phyloP scores from a whole-genome alignment of 2,113 vertebrate genomes.

The Boleophthalmus pectinirostris region DNA sequence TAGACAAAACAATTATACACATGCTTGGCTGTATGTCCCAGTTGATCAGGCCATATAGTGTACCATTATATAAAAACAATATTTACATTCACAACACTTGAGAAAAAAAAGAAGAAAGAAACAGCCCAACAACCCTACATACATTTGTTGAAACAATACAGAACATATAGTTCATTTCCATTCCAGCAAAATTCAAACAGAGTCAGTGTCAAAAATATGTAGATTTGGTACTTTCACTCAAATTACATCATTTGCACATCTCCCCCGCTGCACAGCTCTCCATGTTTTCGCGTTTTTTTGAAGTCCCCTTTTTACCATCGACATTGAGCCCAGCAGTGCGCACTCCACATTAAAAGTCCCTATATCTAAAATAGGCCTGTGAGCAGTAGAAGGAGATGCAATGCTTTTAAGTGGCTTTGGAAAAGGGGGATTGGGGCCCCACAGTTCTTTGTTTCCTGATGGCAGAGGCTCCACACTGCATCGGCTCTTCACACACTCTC shows the following conservation, averaged over 20 bases:
- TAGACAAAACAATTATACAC: too few species aligned
- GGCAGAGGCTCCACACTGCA: conserved; percentile 65
- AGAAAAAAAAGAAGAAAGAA: not conserved
- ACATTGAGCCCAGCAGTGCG: conserved; percentile 63
- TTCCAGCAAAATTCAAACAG: conserved; percentile 22
- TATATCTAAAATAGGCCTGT: conserved; percentile 72
- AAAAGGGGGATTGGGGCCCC: conserved; percentile 70
- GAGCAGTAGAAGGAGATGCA: conserved; percentile 71
- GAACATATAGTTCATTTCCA: conserved; percentile 2
- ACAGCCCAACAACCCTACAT: not conserved
- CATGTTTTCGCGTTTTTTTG: conserved; percentile 61
- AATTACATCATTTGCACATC: conserved; percentile 55
- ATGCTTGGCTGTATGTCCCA: not conserved
- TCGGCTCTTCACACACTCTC: conserved; percentile 73
- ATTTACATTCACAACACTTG: not conserved
- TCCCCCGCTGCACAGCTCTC: conserved; percentile 26
- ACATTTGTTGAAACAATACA: not conserved
- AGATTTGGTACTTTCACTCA: conserved; percentile 41
- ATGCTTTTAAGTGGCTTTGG: conserved; percentile 70
- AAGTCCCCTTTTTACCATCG: conserved; percentile 57
- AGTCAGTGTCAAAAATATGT: conserved; percentile 17
- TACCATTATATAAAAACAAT: not conserved
- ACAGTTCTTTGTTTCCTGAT: conserved; percentile 72
- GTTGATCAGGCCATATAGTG: not conserved
- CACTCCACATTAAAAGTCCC: conserved; percentile 72